Conservation (phyloP, 2,113 vertebrate species). For the Castor canadensis region DNA sequence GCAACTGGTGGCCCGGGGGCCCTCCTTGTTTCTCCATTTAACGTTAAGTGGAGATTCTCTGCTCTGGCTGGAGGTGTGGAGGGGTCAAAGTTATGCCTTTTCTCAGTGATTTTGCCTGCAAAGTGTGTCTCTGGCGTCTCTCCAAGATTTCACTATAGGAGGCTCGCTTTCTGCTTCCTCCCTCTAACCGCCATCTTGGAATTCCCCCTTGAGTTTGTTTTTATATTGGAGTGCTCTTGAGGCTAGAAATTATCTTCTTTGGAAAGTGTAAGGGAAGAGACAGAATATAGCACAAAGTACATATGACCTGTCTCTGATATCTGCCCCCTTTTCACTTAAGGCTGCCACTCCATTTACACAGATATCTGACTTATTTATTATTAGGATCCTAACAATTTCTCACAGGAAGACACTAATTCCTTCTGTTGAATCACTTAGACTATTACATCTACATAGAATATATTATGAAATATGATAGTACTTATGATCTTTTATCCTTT, state of each 20-base stretch:
- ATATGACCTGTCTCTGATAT: neutral
- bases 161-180: no score
- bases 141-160: no score
- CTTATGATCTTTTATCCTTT: neutral
- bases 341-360: neutral
- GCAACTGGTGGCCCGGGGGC: no score
- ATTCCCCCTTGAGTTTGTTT: no score
- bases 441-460: neutral
- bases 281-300: neutral
- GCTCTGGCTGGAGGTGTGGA: no score
- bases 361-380: neutral
- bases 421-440: neutral
- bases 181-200: no score
- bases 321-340: neutral
- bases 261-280: neutral
- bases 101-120: no score
- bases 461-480: neutral
- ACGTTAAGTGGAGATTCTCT: no score
- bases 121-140: no score
- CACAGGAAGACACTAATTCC: neutral
- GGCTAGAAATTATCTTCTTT: neutral
- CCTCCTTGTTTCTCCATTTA: no score
- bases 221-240: neutral
- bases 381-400: neutral
- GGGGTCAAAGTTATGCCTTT: no score